Percentiles rank a stretch among this genome's conserved stretches.
phyloP scores from a whole-genome alignment of 2,888 invertebrate genomes.

The Chymomyza procnemis region DNA sequence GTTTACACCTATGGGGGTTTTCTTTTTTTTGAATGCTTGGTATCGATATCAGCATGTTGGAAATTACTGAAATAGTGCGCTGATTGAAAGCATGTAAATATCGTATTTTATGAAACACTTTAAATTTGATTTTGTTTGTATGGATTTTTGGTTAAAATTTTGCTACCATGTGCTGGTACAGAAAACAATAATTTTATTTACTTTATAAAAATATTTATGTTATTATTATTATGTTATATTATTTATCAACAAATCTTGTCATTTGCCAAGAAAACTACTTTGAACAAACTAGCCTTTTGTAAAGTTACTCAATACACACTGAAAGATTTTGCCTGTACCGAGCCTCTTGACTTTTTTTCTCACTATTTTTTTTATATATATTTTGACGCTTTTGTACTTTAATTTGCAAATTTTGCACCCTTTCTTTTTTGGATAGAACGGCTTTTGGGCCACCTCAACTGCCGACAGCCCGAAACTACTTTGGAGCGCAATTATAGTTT shows the following conservation, averaged over 20 bases:
- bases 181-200: too few relatives aligned
- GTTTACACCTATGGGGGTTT: background rate
- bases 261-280: too few relatives aligned
- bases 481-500: constrained; percentile 64
- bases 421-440: background rate
- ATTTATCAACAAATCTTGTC: background rate
- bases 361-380: constrained; percentile 19
- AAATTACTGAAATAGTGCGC: background rate
- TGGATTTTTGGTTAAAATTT: too few relatives aligned
- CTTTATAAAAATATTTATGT: too few relatives aligned
- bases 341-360: constrained; percentile 21
- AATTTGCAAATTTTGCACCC: constrained; percentile 33
- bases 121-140: background rate
- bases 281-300: background rate
- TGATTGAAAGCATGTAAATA: background rate
- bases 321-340: background rate
- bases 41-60: background rate
- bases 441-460: constrained; percentile 19
- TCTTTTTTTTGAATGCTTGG: background rate
- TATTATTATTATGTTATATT: too few relatives aligned
- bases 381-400: constrained; percentile 30
- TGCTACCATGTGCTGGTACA: too few relatives aligned
- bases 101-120: background rate
- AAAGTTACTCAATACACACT: constrained; percentile 4
- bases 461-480: constrained; percentile 38